Percentiles rank a stretch among this genome's conserved stretches.
Evolutionary conservation across 2,797 vertebrate genomes (phyloP).

Genomic region (Argyrosomus regius): DNA sequence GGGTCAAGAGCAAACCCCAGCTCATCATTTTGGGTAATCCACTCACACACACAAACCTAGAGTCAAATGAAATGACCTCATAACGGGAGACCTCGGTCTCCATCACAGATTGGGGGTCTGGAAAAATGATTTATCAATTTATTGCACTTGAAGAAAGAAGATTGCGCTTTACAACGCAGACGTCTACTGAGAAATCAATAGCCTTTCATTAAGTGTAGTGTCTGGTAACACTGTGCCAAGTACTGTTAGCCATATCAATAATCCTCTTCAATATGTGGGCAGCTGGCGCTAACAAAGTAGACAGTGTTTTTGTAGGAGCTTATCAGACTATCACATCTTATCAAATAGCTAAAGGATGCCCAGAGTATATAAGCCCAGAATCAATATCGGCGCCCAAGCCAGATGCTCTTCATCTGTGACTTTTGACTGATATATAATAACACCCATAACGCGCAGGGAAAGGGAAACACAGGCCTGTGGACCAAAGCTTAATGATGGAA

Average conservation of each 20-base stretch:
- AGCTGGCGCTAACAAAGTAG: slow-evolving; percentile 81
- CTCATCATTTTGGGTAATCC: slow-evolving; percentile 93
- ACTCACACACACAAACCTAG: slow-evolving; percentile 53
- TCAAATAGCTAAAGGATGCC: slow-evolving; percentile 84
- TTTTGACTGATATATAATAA: slow-evolving; percentile 86
- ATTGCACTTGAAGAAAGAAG: slow-evolving; percentile 77
- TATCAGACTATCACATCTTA: slow-evolving; percentile 86
- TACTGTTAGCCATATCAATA: slow-evolving; percentile 86
- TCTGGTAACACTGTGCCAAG: slow-evolving; percentile 83
- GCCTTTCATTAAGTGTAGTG: slow-evolving; percentile 85
- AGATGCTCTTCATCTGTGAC: slow-evolving; percentile 81
- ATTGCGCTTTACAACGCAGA: slow-evolving; percentile 75
- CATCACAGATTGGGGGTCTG: slow-evolving; percentile 62
- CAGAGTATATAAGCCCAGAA: slow-evolving; percentile 81
- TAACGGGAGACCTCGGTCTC: slow-evolving; percentile 67
- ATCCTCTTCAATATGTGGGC: slow-evolving; percentile 83
- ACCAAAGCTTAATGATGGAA: slow-evolving; percentile 78
- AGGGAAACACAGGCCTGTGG: slow-evolving; percentile 78
- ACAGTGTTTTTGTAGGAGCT: slow-evolving; percentile 84
- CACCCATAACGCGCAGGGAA: slow-evolving; percentile 71
- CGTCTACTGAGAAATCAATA: slow-evolving; percentile 81
- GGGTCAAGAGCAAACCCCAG: slow-evolving; percentile 95
- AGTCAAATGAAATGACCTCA: slow-evolving; percentile 75
- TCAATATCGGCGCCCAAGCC: slow-evolving; percentile 82
- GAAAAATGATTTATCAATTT: slow-evolving; percentile 83